Evolutionary conservation across 2,888 invertebrate species (phyloP), one percentile per base, ranked within the genome.

Genomic region (Escarpia spicata): DNA sequence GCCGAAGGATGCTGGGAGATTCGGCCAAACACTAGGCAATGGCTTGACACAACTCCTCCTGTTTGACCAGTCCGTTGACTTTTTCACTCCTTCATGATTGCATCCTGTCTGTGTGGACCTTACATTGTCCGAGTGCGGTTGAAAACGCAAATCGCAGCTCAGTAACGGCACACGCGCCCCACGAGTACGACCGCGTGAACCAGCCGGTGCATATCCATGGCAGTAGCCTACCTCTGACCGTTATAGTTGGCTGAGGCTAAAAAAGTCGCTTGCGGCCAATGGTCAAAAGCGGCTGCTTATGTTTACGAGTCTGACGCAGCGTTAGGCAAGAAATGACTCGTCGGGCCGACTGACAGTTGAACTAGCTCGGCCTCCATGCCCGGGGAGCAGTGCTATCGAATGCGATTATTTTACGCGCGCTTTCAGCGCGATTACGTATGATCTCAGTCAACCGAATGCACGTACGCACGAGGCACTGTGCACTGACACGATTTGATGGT

Each of bases 1-100:
- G 9, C 75, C 44, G 44, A 58, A 92, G 93, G 92, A 93, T 93
- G 92, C 93, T 92, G 93, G 93, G 93, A 75, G 19, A 75, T 75
- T 75, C 75, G 75, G 75, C 75, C 75, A 75, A 75, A 75, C 75
- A 75, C 75, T 75, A 75, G 75, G 75, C 75, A 75, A 75, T 75
- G 75, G 75, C 75, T 75, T 75, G 75, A 75, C 75, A 75, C 75
- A 75, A 75, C 75, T 75, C 75, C 75, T 75, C 75, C 75, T 75
- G 75, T 75, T 75, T 75, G 75, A 75, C 75, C 75, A 75, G 75
- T 75, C 75, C 75, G 75, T 75, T 6, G 26, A 26, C 75, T 75
- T 75, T 75, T 26, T 75, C 75, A 75, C 75, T 75, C 75, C 19
- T 75, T 75, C 75, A 75, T 75, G 75, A 75, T 26, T 75, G 75